Conservation (phyloP, 2,797 vertebrate genomes). For the Australoheros facetus region DNA sequence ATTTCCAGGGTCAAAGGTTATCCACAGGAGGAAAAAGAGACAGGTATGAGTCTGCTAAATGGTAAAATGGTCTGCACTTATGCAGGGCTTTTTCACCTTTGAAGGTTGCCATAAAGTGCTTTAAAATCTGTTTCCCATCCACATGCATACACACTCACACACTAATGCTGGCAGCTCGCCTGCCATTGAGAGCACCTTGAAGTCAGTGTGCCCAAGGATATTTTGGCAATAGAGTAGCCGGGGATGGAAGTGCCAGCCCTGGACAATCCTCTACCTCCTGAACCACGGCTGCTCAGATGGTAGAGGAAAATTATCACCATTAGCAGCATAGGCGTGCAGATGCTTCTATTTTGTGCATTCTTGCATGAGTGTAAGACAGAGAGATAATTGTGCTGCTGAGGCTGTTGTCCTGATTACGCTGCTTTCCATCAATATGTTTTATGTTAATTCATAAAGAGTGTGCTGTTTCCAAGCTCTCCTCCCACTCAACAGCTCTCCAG, state of each 20-base stretch:
- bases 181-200: neutral
- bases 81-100: neutral
- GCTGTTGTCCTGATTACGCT: conserved; percentile 27
- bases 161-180: neutral
- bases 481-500: conserved; percentile 27
- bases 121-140: neutral
- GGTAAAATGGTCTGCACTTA: neutral
- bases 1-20: conserved; percentile 68
- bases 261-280: neutral
- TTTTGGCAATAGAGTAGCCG: neutral
- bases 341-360: neutral
- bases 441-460: conserved; percentile 34
- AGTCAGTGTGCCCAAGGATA: neutral
- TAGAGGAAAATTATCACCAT: neutral
- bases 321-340: neutral
- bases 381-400: conserved; percentile 9
- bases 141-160: neutral
- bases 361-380: neutral
- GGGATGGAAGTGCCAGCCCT: neutral
- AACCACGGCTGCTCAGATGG: neutral
- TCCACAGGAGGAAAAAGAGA: conserved; percentile 82
- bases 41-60: conserved; percentile 65
- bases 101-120: neutral
- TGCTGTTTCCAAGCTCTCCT: conserved; percentile 20
- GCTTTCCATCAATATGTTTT: conserved; percentile 16